Evolutionary conservation across 2,113 vertebrate species (phyloP).

Genomic region (Amphiprion ocellaris): DNA sequence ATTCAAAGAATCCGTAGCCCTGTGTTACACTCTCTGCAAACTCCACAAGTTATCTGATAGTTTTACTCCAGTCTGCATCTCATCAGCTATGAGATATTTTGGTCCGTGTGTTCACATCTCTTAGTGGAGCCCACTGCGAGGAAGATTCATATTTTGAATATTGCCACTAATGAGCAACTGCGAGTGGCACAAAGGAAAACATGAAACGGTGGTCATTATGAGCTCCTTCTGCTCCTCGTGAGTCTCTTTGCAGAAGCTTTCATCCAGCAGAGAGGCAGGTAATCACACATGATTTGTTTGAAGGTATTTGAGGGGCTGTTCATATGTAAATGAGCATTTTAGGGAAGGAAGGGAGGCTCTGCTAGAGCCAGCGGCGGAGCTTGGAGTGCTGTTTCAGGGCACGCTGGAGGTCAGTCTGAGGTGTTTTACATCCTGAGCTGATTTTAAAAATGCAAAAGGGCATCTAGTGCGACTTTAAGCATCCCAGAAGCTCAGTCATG

Average conservation of each 20-base stretch:
- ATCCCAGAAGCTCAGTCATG: too few relatives aligned
- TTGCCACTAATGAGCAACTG: constrained; percentile 38
- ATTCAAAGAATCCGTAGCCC: not conserved
- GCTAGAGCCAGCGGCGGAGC: not conserved
- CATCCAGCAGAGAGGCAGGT: constrained; percentile 24
- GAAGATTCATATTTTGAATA: constrained; percentile 33
- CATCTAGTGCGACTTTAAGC: too few relatives aligned
- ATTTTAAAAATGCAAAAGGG: not conserved
- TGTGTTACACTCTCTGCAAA: not conserved
- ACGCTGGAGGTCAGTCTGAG: not conserved
- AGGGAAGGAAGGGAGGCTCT: not conserved
- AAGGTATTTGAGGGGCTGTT: constrained; percentile 32
- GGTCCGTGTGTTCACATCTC: not conserved
- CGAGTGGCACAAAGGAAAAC: constrained; percentile 16
- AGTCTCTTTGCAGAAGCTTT: constrained; percentile 9
- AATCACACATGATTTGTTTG: constrained; percentile 50
- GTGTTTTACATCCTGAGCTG: not conserved
- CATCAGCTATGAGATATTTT: not conserved
- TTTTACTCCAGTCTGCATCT: constrained; percentile 10
- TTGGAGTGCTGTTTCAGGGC: not conserved
- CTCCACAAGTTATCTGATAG: not conserved
- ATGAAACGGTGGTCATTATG: constrained; percentile 30
- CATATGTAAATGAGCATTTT: constrained; percentile 52
- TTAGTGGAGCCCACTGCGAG: not conserved
- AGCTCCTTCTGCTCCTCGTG: constrained; percentile 2